These are phyloP conservation scores for Anolis carolinensis DNA, from an alignment of 2,113 vertebrate species.

Conservation along the genomic window DNA sequence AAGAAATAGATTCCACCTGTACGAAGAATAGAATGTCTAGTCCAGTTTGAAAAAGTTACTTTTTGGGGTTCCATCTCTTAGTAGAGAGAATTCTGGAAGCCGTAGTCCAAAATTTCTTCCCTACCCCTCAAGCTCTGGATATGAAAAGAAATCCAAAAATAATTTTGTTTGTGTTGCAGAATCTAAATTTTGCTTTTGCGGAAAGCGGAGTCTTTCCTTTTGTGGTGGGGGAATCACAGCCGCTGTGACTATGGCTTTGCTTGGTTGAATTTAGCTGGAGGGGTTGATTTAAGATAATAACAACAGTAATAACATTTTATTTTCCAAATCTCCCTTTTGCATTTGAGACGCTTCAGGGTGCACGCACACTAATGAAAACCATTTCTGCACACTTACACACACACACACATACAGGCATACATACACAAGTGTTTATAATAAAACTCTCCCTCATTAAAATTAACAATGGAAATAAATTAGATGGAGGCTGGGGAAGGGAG, in stretches of 20 bases:
- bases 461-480: conserved; percentile 76
- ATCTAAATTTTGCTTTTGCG: too few relatives aligned
- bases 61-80: background rate
- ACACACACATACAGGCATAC: conserved; percentile 12
- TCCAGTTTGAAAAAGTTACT: background rate
- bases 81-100: background rate
- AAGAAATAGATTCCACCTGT: too few relatives aligned
- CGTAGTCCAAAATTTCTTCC: too few relatives aligned
- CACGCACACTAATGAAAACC: conserved; percentile 61
- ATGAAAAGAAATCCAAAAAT: too few relatives aligned
- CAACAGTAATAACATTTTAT: conserved; percentile 67
- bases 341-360: conserved; percentile 69
- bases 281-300: conserved; percentile 73
- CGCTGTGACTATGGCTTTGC: conserved; percentile 52
- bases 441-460: conserved; percentile 70
- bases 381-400: conserved; percentile 44
- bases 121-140: too few relatives aligned
- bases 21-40: too few relatives aligned
- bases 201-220: background rate
- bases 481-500: conserved; percentile 41
- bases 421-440: conserved; percentile 65
- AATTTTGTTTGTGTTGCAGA: too few relatives aligned
- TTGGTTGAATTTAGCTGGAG: conserved; percentile 64
- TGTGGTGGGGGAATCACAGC: background rate
- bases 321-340: conserved; percentile 71